Percentiles rank a stretch among this genome's conserved stretches.
phyloP scores from a whole-genome alignment of 2,888 invertebrate genomes.

The Drosophila monieri region DNA sequence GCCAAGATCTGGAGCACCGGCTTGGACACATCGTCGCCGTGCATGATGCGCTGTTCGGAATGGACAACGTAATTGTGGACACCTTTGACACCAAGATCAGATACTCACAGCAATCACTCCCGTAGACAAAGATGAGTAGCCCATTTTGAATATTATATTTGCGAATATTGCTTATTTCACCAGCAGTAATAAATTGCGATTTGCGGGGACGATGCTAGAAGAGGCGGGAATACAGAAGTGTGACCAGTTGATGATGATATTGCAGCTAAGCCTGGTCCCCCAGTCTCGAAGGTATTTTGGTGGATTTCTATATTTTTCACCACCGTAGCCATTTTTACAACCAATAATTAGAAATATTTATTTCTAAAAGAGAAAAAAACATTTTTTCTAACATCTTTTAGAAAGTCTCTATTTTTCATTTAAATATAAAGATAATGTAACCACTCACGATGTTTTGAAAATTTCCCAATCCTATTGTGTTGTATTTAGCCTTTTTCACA shows the following conservation, averaged over 20 bases:
- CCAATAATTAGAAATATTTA: neutral
- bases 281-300: neutral
- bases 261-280: neutral
- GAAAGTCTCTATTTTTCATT: neutral
- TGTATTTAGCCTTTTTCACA: neutral
- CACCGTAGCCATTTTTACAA: neutral
- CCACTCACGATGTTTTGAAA: neutral
- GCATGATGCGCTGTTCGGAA: slow-evolving; percentile 88
- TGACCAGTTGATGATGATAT: neutral
- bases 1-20: slow-evolving; percentile 93
- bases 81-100: neutral
- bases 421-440: too few species aligned
- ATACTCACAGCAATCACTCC: slow-evolving; percentile 81
- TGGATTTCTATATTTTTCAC: neutral
- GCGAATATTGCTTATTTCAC: slow-evolving; percentile 23
- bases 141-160: slow-evolving; percentile 22
- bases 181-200: neutral
- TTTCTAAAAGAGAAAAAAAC: neutral
- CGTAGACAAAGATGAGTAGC: slow-evolving; percentile 45
- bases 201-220: slow-evolving; percentile 26
- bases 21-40: slow-evolving; percentile 88
- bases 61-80: neutral
- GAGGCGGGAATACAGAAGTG: slow-evolving; percentile 39
- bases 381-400: neutral
- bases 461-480: neutral